Evolutionary conservation across 2,888 invertebrate species (phyloP), one percentile per base, ranked within the genome.

Genomic region (Limenitis camilla): DNA sequence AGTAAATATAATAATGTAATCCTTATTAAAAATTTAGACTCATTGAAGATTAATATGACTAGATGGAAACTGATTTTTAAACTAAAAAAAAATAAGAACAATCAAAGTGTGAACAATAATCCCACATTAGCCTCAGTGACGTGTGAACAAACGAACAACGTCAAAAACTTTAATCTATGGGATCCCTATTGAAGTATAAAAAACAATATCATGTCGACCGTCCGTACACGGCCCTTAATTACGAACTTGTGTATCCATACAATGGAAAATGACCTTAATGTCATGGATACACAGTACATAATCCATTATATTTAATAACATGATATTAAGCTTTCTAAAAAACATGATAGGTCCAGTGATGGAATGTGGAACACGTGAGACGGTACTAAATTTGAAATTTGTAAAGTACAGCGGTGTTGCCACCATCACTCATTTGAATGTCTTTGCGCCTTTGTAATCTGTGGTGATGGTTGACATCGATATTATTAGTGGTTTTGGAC

Each of bases 291-390:
- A 73, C 52, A 57, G 70, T 69, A 60, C 42, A 49, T 50, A 64
- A 59, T 73, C 19, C 53, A 29, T 35, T 52, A 51, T 11, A 6
- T 8, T 4, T 4, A 3, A 7, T 8, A 41, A 49, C 59, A 57
- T 56, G 57, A 71, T 79, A 77, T 79, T 77, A 79, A 81, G 82
- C 78, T 82, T 80, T 81, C 81, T 82, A 83, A 83, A 84, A 76
- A 78, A 84, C 81, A 80, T 76, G 66, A 75, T 76, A 72, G 71
- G 71, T 67, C 66, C 71, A 68, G 77, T 72, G 78, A 81, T 69
- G 81, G 84, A 84, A 84, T 84, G 84, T 74, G 75, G 81, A 69
- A 66, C 73, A 73, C 66, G 71, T 70, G 76, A 74, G 78, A 62
- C 59, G 66, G 58, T 63, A 60, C 67, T 71, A 70, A 69, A 62